These are phyloP conservation scores for Oncorhynchus keta DNA, from an alignment of 2,113 vertebrate species.

Conservation along the genomic window DNA sequence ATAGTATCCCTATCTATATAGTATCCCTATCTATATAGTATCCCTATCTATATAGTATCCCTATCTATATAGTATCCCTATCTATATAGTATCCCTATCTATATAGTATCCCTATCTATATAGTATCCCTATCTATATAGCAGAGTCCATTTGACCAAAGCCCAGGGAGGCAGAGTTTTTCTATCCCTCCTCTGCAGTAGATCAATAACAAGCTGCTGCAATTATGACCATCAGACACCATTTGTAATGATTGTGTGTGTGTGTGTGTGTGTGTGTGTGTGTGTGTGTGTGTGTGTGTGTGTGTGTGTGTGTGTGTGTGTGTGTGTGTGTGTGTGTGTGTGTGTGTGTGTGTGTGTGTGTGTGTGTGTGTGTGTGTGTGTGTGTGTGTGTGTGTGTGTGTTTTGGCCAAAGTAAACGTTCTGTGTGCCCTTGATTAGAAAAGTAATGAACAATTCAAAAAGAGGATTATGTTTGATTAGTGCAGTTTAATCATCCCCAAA, in stretches of 20 bases:
- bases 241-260: constrained; percentile 54
- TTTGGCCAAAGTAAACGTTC: too few species aligned
- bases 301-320: too few species aligned
- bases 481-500: too few species aligned
- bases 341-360: too few species aligned
- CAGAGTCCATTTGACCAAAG: constrained; percentile 40
- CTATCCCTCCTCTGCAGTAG: constrained; percentile 47
- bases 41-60: background rate
- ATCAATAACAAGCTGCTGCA: constrained; percentile 64
- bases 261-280: too few species aligned
- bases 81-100: background rate
- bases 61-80: background rate
- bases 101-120: constrained; percentile 3
- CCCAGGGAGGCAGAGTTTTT: constrained; percentile 18
- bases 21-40: background rate
- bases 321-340: too few species aligned
- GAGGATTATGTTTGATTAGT: too few species aligned
- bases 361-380: too few species aligned
- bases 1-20: background rate
- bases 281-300: too few species aligned
- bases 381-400: too few species aligned
- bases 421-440: too few species aligned
- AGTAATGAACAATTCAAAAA: too few species aligned
- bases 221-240: constrained; percentile 71
- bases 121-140: background rate